A percentile compares a stretch with the other conserved stretches of the same genome.
These are phyloP conservation scores for Orientallactaga bullata DNA, from an alignment of 2,113 vertebrate species.

Conservation along the genomic window DNA sequence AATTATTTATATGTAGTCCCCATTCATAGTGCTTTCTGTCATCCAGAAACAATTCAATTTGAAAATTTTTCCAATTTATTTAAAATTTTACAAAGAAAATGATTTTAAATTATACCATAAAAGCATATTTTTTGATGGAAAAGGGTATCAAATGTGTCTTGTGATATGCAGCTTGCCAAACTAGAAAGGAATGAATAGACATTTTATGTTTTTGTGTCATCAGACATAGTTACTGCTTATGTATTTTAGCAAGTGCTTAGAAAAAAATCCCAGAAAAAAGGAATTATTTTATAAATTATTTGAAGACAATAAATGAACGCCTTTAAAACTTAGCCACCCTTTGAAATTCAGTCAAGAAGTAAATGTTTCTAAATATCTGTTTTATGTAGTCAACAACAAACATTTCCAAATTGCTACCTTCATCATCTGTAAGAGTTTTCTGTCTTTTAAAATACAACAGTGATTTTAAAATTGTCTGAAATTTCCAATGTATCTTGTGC, in stretches of 20 bases:
- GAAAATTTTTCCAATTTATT: constrained; percentile 48
- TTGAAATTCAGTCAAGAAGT: constrained; percentile 15
- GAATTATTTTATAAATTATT: constrained; percentile 51
- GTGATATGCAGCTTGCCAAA: constrained; percentile 39
- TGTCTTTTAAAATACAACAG: background rate
- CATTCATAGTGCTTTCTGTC: constrained; percentile 55
- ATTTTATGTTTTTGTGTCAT: constrained; percentile 33
- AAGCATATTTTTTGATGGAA: constrained; percentile 46
- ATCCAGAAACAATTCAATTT: constrained; percentile 71
- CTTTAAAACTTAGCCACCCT: background rate
- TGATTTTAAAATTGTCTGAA: background rate
- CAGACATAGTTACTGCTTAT: constrained; percentile 3
- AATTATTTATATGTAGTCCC: constrained; percentile 74
- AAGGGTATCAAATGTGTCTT: constrained; percentile 25
- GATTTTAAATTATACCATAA: constrained; percentile 54
- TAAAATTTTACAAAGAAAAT: constrained; percentile 61
- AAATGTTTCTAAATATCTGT: constrained; percentile 8
- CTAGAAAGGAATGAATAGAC: constrained; percentile 45
- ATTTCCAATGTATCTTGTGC: background rate
- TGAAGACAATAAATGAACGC: constrained; percentile 47
- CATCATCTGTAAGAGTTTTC: background rate
- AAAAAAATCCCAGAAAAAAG: constrained; percentile 56
- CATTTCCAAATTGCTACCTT: constrained; percentile 24
- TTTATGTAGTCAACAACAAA: constrained; percentile 21
- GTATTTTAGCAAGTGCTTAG: constrained; percentile 13